Evolutionary conservation across 2,113 vertebrate species (phyloP), one percentile per base, ranked within the genome.

Genomic region (Orycteropus afer): DNA sequence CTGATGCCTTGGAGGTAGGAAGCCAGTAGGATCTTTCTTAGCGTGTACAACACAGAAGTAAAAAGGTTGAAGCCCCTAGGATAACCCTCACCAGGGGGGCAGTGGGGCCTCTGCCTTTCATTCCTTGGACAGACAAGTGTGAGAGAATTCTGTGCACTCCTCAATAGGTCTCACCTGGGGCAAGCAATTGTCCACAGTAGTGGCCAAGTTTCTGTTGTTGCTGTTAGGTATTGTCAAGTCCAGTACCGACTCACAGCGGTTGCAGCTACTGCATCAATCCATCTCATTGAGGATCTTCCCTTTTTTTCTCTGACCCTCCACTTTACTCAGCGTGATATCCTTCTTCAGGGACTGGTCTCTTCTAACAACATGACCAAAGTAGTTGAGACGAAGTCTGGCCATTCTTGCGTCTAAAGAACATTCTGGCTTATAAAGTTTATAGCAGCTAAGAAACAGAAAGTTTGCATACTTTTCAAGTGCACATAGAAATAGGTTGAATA

Each of bases 91-190:
- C 45, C 22, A 0, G 78, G 11, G 32, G 67, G 45, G 25, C 32
- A 0, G n/a, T 25, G 23, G 57, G 23, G 7, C 71, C 67, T 27
- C 3, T 5, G 5, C 13, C 17, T n/a, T 22, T 45, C 22, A 3
- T 14, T 74, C 65, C 47, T 8, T 1, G 27, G n/a, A 29, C 45
- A 40, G 15, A 69, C 23, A 61, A 34, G 13, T 34, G 81, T 49
- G 69, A 51, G 76, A 10, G 40, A 53, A 65, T 63, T 55, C 32
- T 53, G 15, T 0, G 7, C 10, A 51, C 17, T 40, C 29, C 51
- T 67, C 29, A 34, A 12, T 0, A n/a, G 34, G 17, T 27, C 74
- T 45, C 13, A 4, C 47, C 27, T 34, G 17, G 23, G 4, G 15
- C 32, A 67, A 42, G 51, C 15, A 37, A 5, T 5, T 14, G 7